A percentile compares a stretch with the other conserved stretches of the same genome.
Conservation (phyloP, 1,140 invertebrate species). For the Rhyzopertha dominica region DNA sequence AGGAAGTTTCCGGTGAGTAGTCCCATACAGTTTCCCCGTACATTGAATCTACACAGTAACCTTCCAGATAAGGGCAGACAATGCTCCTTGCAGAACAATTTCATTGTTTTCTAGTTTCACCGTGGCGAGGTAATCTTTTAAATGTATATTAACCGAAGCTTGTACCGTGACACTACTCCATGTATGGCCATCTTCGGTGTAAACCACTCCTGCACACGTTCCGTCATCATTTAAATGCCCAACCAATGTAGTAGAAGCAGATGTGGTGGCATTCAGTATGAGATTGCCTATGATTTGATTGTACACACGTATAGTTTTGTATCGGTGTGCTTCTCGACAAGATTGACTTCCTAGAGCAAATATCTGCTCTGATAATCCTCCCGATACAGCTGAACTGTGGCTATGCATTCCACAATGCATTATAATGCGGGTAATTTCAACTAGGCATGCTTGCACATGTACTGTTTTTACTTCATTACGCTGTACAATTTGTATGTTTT, state of each 20-base stretch:
- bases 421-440: conserved; percentile 16
- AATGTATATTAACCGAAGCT: conserved; percentile 7
- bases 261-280: conserved; percentile 3
- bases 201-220: conserved; percentile 6
- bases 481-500: not conserved
- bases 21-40: conserved; percentile 11
- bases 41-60: conserved; percentile 12
- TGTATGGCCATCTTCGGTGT: conserved; percentile 8
- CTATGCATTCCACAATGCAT: conserved; percentile 18
- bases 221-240: conserved; percentile 2
- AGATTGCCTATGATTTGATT: conserved; percentile 4
- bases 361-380: conserved; percentile 5
- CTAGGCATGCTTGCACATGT: conserved; percentile 13
- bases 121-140: conserved; percentile 7
- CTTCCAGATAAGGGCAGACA: conserved; percentile 9
- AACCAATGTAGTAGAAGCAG: conserved; percentile 3
- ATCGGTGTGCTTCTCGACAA: conserved; percentile 7
- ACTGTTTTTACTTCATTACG: conserved; percentile 1
- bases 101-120: conserved; percentile 12
- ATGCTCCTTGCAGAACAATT: conserved; percentile 10
- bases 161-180: conserved; percentile 11
- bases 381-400: conserved; percentile 9
- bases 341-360: not conserved
- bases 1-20: not conserved
- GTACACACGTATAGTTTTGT: conserved; percentile 10